Conservation (phyloP, 2,888 invertebrate species). For the Rhagonycha fulva region DNA sequence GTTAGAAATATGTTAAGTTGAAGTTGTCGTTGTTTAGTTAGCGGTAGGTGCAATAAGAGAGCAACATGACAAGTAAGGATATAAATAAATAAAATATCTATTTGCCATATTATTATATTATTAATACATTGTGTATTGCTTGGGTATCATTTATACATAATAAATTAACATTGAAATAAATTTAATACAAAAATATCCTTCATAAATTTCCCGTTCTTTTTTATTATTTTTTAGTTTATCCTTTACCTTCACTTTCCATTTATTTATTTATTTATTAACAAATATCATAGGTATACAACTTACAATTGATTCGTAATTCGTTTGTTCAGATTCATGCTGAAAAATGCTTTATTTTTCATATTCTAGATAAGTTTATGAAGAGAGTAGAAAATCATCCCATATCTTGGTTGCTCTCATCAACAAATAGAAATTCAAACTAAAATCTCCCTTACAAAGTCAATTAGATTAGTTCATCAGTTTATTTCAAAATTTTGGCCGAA, state of each 20-base stretch:
- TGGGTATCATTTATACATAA: slow-evolving; percentile 58
- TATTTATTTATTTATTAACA: not conserved
- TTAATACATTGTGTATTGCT: slow-evolving; percentile 57
- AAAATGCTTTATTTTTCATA: no score
- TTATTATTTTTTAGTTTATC: not conserved
- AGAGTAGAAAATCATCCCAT: no score
- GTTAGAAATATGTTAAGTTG: slow-evolving; percentile 48
- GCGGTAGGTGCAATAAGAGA: slow-evolving; percentile 57
- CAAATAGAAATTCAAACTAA: no score
- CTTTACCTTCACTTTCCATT: not conserved
- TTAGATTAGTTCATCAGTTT: no score
- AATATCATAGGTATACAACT: no score
- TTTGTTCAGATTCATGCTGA: no score
- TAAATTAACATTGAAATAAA: slow-evolving; percentile 52
- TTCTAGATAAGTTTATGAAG: no score
- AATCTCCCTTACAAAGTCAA: no score
- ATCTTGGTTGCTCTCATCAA: no score
- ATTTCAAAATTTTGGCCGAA: no score
- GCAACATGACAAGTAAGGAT: slow-evolving; percentile 49
- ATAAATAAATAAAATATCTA: slow-evolving; percentile 51
- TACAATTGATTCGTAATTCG: no score
- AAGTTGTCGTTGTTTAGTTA: slow-evolving; percentile 48
- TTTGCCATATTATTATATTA: slow-evolving; percentile 57
- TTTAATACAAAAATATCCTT: slow-evolving; percentile 1
- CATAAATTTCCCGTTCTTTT: not conserved